phyloP scores from a whole-genome alignment of 2,113 vertebrate genomes.

The Phalacrocorax carbo region DNA sequence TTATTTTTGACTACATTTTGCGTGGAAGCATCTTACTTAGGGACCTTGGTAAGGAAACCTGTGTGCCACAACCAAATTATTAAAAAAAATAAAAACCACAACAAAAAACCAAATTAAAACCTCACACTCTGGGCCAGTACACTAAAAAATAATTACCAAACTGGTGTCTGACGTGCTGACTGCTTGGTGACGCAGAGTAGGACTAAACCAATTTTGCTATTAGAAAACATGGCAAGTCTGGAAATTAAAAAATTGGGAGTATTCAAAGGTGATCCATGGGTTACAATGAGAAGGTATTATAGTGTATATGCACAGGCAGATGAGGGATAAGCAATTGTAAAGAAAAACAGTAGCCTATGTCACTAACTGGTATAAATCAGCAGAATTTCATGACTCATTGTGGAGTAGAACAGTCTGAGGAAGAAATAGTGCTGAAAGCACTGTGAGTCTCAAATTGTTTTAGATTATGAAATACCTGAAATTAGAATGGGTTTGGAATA shows the following conservation, averaged over 20 bases:
- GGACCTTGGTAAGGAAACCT: neutral
- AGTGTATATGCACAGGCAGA: neutral
- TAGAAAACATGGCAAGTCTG: neutral
- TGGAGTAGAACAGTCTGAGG: neutral
- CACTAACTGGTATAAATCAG: neutral
- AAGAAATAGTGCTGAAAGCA: neutral
- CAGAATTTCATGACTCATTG: neutral
- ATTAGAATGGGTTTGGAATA: neutral
- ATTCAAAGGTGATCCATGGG: neutral
- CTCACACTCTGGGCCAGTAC: neutral
- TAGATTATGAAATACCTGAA: neutral
- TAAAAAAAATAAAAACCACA: neutral
- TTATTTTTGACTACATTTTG: neutral
- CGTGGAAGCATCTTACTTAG: neutral
- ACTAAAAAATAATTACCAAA: neutral
- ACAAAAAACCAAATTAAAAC: rapidly evolving
- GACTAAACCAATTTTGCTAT: neutral
- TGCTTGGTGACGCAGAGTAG: neutral
- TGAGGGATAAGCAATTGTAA: neutral
- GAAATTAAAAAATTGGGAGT: neutral
- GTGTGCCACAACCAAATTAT: neutral
- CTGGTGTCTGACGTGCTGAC: neutral
- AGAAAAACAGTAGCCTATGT: neutral
- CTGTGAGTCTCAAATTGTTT: neutral
- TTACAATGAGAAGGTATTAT: neutral